A percentile compares a stretch with the other conserved stretches of the same genome.
phyloP scores from a whole-genome alignment of 2,797 vertebrate species.

The Kryptopterus vitreolus region DNA sequence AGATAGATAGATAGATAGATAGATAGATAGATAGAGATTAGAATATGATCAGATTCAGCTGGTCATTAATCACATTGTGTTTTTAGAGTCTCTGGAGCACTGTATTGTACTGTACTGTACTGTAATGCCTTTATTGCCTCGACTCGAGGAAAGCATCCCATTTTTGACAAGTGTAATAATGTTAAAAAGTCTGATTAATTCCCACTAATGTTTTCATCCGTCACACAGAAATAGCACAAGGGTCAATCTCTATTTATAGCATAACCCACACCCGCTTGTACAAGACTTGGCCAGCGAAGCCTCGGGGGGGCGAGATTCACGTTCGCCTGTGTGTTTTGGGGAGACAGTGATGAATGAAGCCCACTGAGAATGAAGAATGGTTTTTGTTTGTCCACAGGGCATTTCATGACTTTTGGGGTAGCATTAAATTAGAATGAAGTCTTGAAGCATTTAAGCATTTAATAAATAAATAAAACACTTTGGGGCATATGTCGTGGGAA shows the following conservation, averaged over 20 bases:
- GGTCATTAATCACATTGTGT: background rate
- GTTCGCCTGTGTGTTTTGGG: constrained; percentile 26
- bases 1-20: constrained; percentile 22
- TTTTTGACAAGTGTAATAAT: constrained; percentile 22
- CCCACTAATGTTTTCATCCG: constrained; percentile 19
- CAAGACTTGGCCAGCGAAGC: constrained; percentile 12
- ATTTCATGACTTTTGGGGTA: constrained; percentile 26
- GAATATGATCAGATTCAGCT: background rate
- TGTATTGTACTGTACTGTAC: too few relatives aligned
- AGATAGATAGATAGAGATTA: background rate
- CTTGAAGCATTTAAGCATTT: background rate
- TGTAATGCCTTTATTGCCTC: background rate
- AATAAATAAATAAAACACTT: background rate
- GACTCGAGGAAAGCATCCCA: background rate
- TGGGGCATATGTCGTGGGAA: background rate
- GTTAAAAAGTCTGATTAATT: constrained; percentile 32
- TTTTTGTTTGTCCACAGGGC: constrained; percentile 27
- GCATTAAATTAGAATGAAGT: constrained; percentile 14
- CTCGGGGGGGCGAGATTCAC: constrained; percentile 19
- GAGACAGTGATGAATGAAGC: constrained; percentile 31
- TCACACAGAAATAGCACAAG: constrained; percentile 2
- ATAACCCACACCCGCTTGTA: background rate
- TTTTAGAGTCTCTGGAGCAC: background rate
- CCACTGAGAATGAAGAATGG: constrained; percentile 31
- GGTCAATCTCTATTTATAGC: constrained; percentile 24